These are phyloP conservation scores for Himalopsyche japonica DNA, from an alignment of 2,888 invertebrate species.

Conservation along the genomic window DNA sequence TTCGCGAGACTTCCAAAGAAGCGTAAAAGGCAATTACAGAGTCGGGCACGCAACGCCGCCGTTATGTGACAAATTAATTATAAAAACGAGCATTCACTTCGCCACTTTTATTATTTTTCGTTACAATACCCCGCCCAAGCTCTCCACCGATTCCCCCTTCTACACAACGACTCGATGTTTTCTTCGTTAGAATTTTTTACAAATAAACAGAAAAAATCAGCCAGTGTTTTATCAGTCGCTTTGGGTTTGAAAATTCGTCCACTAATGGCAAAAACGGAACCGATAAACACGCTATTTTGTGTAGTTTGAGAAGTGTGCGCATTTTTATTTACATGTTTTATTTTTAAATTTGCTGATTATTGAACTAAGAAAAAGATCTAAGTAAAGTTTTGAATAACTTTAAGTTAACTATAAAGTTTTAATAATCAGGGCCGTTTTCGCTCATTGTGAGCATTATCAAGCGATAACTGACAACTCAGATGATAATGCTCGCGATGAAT, in stretches of 20 bases:
- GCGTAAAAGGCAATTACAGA: neutral
- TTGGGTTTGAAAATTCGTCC: neutral
- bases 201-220: neutral
- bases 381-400: no score
- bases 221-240: neutral
- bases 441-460: no score
- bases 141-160: neutral
- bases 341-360: no score
- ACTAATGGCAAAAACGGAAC: neutral
- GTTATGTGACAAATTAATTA: slow-evolving; percentile 1
- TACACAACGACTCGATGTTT: neutral
- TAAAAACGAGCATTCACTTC: slow-evolving; percentile 1
- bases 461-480: no score
- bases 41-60: neutral
- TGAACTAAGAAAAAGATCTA: no score
- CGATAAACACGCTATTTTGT: neutral
- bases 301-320: neutral
- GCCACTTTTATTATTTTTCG: neutral
- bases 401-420: no score
- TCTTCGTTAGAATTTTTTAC: neutral
- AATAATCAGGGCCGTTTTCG: no score
- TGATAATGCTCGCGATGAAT: no score
- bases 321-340: neutral
- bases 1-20: neutral
- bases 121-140: neutral